These are phyloP conservation scores for Anas platyrhynchos DNA, from an alignment of 2,113 vertebrate species.

Conservation along the genomic window DNA sequence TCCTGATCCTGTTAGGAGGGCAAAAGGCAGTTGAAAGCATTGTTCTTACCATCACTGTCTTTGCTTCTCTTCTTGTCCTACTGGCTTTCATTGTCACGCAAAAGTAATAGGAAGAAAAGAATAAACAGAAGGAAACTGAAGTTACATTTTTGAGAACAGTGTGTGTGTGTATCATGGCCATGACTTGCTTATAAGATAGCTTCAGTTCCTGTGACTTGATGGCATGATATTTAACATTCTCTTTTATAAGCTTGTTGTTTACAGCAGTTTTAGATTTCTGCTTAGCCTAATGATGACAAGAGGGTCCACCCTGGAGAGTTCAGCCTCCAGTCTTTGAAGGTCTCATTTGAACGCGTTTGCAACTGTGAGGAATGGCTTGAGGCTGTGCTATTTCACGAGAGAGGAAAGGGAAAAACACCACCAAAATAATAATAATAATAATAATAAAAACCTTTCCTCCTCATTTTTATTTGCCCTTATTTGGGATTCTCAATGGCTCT, in stretches of 20 bases:
- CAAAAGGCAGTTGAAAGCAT: conserved; percentile 53
- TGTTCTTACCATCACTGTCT: conserved; percentile 29
- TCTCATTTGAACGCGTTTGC: conserved; percentile 37
- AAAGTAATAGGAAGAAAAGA: not conserved
- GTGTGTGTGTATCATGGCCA: conserved; percentile 26
- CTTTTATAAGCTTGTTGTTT: conserved; percentile 59
- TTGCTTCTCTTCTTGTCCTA: not conserved
- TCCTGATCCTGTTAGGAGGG: conserved; percentile 23
- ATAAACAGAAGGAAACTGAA: conserved; percentile 37
- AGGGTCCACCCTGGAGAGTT: conserved; percentile 58
- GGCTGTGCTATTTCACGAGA: conserved; percentile 24
- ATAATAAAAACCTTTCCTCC: too few species aligned
- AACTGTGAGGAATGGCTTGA: conserved; percentile 4
- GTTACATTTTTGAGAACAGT: conserved; percentile 49
- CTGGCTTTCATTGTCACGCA: conserved; percentile 55
- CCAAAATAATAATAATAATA: too few species aligned
- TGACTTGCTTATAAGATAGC: conserved; percentile 41
- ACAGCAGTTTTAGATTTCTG: conserved; percentile 58
- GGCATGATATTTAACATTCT: conserved; percentile 54
- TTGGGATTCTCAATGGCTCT: not conserved
- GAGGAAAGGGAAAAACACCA: not conserved
- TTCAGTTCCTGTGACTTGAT: conserved; percentile 63
- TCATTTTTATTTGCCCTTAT: not conserved
- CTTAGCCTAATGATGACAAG: conserved; percentile 68
- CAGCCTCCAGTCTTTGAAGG: conserved; percentile 64